phyloP scores from a whole-genome alignment of 2,797 vertebrate genomes.

The Semaprochilodus insignis region DNA sequence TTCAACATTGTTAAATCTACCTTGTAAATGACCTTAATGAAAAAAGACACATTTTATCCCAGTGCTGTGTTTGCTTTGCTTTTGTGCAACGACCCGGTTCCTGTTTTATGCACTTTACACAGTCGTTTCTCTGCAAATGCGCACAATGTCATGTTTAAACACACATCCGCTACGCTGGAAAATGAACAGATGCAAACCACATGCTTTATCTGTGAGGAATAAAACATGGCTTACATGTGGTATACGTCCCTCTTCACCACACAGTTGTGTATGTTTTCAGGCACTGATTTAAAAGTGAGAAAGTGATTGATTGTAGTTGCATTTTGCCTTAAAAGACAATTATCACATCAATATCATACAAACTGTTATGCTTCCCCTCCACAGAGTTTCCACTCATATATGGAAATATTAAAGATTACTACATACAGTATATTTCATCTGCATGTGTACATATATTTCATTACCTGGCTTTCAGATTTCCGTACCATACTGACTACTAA shows the following conservation, averaged over 20 bases:
- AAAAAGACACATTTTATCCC: neutral
- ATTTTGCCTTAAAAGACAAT: neutral
- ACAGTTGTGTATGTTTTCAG: neutral
- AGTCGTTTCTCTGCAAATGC: conserved; percentile 10
- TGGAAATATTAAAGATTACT: too few species aligned
- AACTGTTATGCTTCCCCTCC: too few species aligned
- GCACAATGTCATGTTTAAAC: conserved; percentile 2
- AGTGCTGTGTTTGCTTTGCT: conserved; percentile 7
- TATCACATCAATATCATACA: neutral
- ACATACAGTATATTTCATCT: too few species aligned
- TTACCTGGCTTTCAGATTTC: too few species aligned
- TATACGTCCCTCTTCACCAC: neutral
- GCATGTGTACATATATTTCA: too few species aligned
- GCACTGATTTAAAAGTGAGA: neutral
- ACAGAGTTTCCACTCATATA: too few species aligned
- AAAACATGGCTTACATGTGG: neutral
- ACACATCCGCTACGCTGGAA: conserved; percentile 6
- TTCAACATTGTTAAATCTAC: neutral
- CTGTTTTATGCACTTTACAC: conserved; percentile 21
- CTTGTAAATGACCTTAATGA: neutral
- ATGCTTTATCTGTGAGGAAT: conserved; percentile 7
- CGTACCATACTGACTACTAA: too few species aligned
- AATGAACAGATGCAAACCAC: conserved; percentile 27
- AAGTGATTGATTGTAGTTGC: neutral
- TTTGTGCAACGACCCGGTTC: conserved; percentile 13